A percentile compares a stretch with the other conserved stretches of the same genome.
Conservation (phyloP, 2,888 invertebrate species). For the Blastobasis lacticolella region DNA sequence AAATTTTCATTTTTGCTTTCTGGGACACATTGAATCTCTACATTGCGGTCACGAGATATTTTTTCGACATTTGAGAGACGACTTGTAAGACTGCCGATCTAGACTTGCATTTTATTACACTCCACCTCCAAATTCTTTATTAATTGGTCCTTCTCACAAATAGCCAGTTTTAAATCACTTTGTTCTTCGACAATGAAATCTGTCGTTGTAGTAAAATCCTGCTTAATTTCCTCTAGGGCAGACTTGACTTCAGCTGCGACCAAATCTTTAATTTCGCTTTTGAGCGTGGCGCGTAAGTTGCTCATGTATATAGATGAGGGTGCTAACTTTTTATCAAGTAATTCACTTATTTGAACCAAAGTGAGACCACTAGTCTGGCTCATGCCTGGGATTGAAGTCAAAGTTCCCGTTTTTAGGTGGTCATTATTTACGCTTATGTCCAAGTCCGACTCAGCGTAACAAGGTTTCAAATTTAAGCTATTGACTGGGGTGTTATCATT, state of each 20-base stretch:
- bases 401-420: too few relatives aligned
- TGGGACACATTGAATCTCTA: slow-evolving; percentile 13
- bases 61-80: slow-evolving; percentile 7
- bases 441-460: too few relatives aligned
- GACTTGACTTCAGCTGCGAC: not conserved
- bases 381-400: too few relatives aligned
- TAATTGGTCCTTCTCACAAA: too few relatives aligned
- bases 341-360: too few relatives aligned
- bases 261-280: not conserved
- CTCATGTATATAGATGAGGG: not conserved
- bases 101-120: not conserved
- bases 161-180: slow-evolving; percentile 1
- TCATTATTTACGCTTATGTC: too few relatives aligned
- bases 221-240: not conserved
- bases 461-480: too few relatives aligned
- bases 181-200: slow-evolving; percentile 9
- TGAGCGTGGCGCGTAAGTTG: not conserved
- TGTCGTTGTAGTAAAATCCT: slow-evolving; percentile 2
- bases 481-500: too few relatives aligned
- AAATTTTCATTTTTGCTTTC: slow-evolving; percentile 10
- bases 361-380: too few relatives aligned
- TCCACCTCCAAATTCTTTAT: slow-evolving; percentile 5
- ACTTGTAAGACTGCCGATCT: slow-evolving; percentile 3
- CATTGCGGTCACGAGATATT: slow-evolving; percentile 8
- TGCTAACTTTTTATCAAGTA: too few relatives aligned